phyloP scores from a whole-genome alignment of 2,113 vertebrate genomes.

The Athene cunicularia region DNA sequence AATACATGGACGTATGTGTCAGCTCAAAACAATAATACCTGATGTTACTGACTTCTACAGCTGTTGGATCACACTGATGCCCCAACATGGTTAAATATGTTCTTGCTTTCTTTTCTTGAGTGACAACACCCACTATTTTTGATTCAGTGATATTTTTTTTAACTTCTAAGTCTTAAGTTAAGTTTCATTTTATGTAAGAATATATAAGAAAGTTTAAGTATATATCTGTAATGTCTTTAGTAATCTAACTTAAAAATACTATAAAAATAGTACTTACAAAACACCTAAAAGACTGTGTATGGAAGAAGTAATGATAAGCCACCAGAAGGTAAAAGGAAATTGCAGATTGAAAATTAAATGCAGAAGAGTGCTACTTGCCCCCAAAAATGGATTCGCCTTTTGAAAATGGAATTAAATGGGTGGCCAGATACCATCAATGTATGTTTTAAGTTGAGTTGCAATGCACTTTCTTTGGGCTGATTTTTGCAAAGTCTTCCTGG shows the following conservation, averaged over 20 bases:
- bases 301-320: background rate
- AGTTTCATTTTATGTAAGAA: background rate
- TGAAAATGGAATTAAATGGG: background rate
- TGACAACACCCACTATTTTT: background rate
- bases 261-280: background rate
- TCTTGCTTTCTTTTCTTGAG: background rate
- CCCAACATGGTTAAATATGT: background rate
- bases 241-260: background rate
- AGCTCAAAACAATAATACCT: background rate
- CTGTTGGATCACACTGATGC: background rate
- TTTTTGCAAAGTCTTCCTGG: slow-evolving; percentile 36
- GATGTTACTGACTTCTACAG: background rate
- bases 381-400: background rate
- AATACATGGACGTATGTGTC: background rate
- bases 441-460: background rate
- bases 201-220: background rate
- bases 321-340: background rate
- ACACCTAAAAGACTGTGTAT: background rate
- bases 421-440: background rate
- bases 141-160: background rate
- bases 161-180: background rate
- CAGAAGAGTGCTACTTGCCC: background rate
- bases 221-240: background rate
- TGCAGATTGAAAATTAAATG: background rate
- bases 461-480: background rate